Percentiles rank a stretch among this genome's conserved stretches.
Conservation (phyloP, 2,113 vertebrate species). For the Thoracochromis brauschi region DNA sequence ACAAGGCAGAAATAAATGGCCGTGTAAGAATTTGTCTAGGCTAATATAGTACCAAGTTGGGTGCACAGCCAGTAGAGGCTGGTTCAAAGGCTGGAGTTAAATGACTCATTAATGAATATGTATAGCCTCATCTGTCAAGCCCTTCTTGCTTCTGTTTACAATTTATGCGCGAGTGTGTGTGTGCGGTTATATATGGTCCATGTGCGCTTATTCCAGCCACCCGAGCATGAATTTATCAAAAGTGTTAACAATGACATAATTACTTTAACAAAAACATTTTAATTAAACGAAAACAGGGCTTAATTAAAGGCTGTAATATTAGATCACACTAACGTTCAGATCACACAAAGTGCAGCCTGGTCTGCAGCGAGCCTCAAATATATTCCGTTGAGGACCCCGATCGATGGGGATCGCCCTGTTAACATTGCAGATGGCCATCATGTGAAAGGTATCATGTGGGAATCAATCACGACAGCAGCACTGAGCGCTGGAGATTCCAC, state of each 20-base stretch:
- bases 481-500: constrained; percentile 35
- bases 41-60: background rate
- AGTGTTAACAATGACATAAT: background rate
- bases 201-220: background rate
- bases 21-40: background rate
- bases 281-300: background rate
- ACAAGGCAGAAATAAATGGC: background rate
- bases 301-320: background rate
- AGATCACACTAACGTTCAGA: background rate
- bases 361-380: background rate
- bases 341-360: background rate
- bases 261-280: background rate
- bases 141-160: background rate
- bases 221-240: background rate
- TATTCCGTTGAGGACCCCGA: background rate
- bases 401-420: constrained; percentile 51
- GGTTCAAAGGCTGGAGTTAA: constrained; percentile 26
- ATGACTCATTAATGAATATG: constrained; percentile 44
- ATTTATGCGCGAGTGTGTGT: background rate
- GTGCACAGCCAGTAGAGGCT: background rate
- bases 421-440: constrained; percentile 51
- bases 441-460: constrained; percentile 53
- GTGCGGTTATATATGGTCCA: background rate
- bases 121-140: constrained; percentile 28
- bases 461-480: constrained; percentile 54